Percentiles rank a stretch among this genome's conserved stretches.
phyloP scores from a whole-genome alignment of 2,888 invertebrate genomes.

The Mactromeris polynyma region DNA sequence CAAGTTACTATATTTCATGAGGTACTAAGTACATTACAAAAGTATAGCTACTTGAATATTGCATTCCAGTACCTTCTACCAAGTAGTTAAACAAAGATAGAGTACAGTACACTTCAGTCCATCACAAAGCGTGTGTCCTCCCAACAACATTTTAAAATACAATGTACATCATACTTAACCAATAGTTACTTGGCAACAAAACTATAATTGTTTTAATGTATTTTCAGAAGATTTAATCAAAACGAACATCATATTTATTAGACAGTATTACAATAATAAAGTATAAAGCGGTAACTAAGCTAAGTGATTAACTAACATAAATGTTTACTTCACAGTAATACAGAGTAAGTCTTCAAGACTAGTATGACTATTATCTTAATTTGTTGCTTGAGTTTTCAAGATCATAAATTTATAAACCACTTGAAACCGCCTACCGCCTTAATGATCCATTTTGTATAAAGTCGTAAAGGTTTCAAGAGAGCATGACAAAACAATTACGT shows the following conservation, averaged over 20 bases:
- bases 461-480: conserved; percentile 21
- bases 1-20: neutral
- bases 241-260: neutral
- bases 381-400: neutral
- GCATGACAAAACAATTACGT: conserved; percentile 27
- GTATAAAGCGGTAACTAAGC: neutral
- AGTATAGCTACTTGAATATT: neutral
- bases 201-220: neutral
- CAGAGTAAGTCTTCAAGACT: neutral
- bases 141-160: neutral
- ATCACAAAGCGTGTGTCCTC: neutral
- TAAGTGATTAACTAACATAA: neutral
- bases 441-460: neutral
- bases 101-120: neutral
- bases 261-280: neutral
- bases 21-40: neutral
- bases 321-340: neutral
- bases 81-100: neutral
- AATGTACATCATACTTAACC: neutral
- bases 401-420: conserved; percentile 26
- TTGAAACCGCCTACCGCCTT: conserved; percentile 2
- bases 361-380: neutral
- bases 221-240: neutral
- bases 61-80: neutral
- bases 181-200: neutral